Base-by-base conservation (phyloP, 2,113 vertebrate species). In the Pygoscelis adeliae region DNA sequence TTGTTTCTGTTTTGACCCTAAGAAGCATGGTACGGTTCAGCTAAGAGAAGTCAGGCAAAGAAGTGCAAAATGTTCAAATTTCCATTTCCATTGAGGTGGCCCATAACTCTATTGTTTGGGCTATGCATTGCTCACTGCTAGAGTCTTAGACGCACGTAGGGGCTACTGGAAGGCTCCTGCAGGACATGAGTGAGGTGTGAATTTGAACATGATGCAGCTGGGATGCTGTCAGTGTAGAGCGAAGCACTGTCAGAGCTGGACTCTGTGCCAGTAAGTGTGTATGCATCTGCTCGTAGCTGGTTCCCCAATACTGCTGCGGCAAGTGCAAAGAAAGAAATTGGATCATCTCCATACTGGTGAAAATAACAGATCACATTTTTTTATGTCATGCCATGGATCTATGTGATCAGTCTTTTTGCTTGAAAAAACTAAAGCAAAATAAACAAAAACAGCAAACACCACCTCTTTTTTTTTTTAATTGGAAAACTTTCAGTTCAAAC, bases 371-470 rank as follows among this genome's bases (percentile, higher is more conserved):
- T 40, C 10, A 8, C 2, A 1, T 20, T 63, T 59, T 71, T 72
- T 47, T 40, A 9, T 12, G 10, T 34, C 7, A 4, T 47, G 20
- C 25, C 13, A 9, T 56, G 42, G 25, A 56, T 47, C 25, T 8
- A 27, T 0, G 4, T 9, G 9, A 7, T n/a, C 5, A 2, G 29
- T 38, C 25, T 61, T 76, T 38, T 42, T 1, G 3, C 30, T 62
- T 34, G 5, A 67, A 34, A 58, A 69, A 70, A 3, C 5, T 6
- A 44, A 52, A 67, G 14, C 38, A 38, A 53, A 70, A 61, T 18
- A 38, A 59, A 49, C n/a, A 23, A 67, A 42, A 19, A 2, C 36
- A 30, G 30, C 44, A 36, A 77, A 10, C 9, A 4, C 34, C 15
- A 50, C 10, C 20, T 50, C 40, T 58, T 8, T 1, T 38, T 38